Conservation (phyloP, 1,140 invertebrate species). For the Trichomalopsis sarcophagae region DNA sequence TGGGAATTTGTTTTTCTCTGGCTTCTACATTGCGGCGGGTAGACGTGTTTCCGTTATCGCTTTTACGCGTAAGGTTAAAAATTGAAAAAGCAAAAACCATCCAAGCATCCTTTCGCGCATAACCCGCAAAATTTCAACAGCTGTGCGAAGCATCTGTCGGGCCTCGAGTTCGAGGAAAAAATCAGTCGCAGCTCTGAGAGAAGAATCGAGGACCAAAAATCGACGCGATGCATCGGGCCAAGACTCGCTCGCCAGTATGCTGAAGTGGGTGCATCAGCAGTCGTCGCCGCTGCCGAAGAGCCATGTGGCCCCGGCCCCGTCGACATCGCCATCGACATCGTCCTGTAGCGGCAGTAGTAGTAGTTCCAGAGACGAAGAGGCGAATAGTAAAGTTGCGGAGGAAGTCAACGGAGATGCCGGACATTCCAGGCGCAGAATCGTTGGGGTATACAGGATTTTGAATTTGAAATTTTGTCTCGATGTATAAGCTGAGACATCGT, state of each 20-base stretch:
- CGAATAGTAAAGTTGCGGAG: neutral
- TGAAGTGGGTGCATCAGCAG: constrained; percentile 72
- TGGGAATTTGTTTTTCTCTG: neutral
- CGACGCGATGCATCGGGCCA: constrained; percentile 55
- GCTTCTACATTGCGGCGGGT: no score
- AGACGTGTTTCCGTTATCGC: no score
- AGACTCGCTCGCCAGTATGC: constrained; percentile 61
- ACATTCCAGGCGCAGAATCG: constrained; percentile 14
- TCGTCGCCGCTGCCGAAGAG: constrained; percentile 60
- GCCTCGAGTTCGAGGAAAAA: neutral
- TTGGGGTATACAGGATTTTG: constrained; percentile 26
- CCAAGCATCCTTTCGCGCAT: neutral
- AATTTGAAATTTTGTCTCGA: neutral
- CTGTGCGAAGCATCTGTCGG: neutral
- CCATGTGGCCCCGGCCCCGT: constrained; percentile 48
- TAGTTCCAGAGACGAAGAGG: neutral
- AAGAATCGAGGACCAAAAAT: neutral
- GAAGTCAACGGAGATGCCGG: neutral
- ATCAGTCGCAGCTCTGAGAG: no score
- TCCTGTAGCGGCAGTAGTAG: neutral
- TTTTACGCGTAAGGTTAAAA: no score
- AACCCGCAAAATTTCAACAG: neutral
- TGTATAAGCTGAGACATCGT: neutral
- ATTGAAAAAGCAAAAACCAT: neutral
- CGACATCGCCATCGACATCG: neutral